These are phyloP conservation scores for Datnioides undecimradiatus DNA, from an alignment of 2,113 vertebrate species.

Conservation along the genomic window DNA sequence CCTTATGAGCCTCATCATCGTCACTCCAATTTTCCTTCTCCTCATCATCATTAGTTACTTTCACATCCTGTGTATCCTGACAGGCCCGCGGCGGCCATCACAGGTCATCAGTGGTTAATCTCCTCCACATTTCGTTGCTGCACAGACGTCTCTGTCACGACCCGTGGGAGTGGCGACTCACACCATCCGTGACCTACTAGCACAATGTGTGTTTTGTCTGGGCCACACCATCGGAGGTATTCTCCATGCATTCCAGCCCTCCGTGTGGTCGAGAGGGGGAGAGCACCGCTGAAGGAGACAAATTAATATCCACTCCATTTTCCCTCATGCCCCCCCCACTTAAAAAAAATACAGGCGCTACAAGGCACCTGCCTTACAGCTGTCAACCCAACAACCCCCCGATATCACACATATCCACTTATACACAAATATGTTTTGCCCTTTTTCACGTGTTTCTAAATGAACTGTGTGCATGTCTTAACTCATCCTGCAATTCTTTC, in stretches of 20 bases:
- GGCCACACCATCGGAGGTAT: constrained; percentile 75
- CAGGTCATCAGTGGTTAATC: constrained; percentile 79
- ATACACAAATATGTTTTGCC: constrained; percentile 1
- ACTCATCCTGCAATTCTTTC: not conserved
- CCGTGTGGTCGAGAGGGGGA: constrained; percentile 72
- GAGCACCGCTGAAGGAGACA: constrained; percentile 70
- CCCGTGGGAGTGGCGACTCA: constrained; percentile 76
- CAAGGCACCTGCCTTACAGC: constrained; percentile 81
- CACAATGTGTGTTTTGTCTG: constrained; percentile 86
- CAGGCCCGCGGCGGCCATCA: constrained; percentile 42
- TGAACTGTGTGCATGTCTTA: not conserved
- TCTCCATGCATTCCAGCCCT: constrained; percentile 81
- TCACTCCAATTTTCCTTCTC: constrained; percentile 54
- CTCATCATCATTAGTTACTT: constrained; percentile 71
- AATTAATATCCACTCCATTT: constrained; percentile 80
- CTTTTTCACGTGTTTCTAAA: not conserved
- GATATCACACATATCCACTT: constrained; percentile 12
- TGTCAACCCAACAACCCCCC: constrained; percentile 57
- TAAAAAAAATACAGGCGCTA: constrained; percentile 23
- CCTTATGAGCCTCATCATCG: constrained; percentile 56
- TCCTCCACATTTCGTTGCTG: constrained; percentile 75
- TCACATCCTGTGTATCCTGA: constrained; percentile 69
- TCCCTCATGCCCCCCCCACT: constrained; percentile 24
- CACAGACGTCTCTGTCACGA: constrained; percentile 79
- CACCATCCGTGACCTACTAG: constrained; percentile 78